Base-by-base conservation (phyloP, 2,888 invertebrate genomes). In the Ornithoptera alexandrae region DNA sequence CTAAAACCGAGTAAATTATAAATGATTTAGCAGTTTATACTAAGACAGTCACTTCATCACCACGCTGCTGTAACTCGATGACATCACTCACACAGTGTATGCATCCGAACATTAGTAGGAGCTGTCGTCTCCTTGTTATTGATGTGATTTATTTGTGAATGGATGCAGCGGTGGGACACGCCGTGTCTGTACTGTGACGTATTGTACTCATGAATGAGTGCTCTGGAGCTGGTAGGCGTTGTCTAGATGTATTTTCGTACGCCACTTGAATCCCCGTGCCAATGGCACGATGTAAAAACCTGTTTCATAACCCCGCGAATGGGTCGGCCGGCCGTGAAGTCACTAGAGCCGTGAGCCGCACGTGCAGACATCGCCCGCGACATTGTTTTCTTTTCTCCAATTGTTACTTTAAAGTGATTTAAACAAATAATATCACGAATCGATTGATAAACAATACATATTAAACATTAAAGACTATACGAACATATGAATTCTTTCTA, bases 171-270 rank as follows among this genome's bases (percentile, higher is more conserved):
- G 71, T 70, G 76, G 77, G 76, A 78, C 77, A 62, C 77, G 79
- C 75, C 75, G 74, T 67, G 67, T 70, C 81, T 82, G 78, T 74
- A 74, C 81, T 77, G 78, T 85, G 85, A 86, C 86, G 86, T 84
- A 73, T 72, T 74, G 76, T 78, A 77, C 75, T 82, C 84, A 85
- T 89, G 89, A 89, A 90, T 90, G 92, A 83, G 81, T 81, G 79
- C 75, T 77, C 30, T 71, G 69, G 74, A 73, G 75, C 77, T 78
- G 81, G 86, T 83, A 84, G 85, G 86, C 85, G 85, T 81, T 83
- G 88, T 87, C 86, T 89, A 84, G 80, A 76, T 83, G 83, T 92
- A 90, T 90, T 90, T 89, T 84, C 81, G 86, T 87, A 81, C 83
- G 74, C 84, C 88, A 88, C 92, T 91, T 88, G 90, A 90, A 83